Percentiles rank a stretch among this genome's conserved stretches.
Evolutionary conservation across 2,113 vertebrate species (phyloP).

Genomic region (Otolemur garnettii): DNA sequence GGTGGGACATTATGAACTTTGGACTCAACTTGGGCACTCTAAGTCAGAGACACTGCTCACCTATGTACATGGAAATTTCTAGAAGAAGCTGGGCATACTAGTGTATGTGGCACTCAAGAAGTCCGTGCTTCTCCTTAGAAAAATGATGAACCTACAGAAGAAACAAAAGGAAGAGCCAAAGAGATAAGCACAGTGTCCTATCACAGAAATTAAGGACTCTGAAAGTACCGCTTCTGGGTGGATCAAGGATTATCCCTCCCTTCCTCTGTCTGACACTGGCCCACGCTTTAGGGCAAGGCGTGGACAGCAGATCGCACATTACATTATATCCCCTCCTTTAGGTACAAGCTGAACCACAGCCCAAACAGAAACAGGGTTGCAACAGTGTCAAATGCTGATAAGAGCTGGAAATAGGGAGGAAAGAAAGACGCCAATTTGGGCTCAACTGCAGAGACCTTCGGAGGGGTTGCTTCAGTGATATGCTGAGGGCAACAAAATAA

Average conservation of each 20-base stretch:
- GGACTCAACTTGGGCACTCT: not conserved
- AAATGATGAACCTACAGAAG: not conserved
- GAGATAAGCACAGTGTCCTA: not conserved
- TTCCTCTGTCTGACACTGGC: not conserved
- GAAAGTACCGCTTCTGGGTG: not conserved
- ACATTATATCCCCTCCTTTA: not conserved
- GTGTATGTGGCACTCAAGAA: not conserved
- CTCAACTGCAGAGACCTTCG: not conserved
- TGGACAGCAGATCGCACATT: not conserved
- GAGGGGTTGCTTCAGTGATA: not conserved
- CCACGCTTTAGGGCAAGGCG: not conserved
- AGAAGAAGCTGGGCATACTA: not conserved
- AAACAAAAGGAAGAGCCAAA: not conserved
- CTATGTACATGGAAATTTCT: not conserved
- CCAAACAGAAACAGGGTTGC: not conserved
- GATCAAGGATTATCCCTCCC: not conserved
- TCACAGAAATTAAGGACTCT: not conserved
- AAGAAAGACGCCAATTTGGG: not conserved
- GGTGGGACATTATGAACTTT: not conserved
- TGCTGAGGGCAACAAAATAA: not conserved
- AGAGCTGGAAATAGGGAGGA: not conserved
- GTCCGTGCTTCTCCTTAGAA: too few species aligned
- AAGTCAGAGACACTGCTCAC: not conserved
- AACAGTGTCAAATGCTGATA: conserved; percentile 6
- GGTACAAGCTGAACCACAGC: not conserved